phyloP scores from a whole-genome alignment of 1,140 invertebrate genomes.

The Ceratosolen fusciceps region DNA sequence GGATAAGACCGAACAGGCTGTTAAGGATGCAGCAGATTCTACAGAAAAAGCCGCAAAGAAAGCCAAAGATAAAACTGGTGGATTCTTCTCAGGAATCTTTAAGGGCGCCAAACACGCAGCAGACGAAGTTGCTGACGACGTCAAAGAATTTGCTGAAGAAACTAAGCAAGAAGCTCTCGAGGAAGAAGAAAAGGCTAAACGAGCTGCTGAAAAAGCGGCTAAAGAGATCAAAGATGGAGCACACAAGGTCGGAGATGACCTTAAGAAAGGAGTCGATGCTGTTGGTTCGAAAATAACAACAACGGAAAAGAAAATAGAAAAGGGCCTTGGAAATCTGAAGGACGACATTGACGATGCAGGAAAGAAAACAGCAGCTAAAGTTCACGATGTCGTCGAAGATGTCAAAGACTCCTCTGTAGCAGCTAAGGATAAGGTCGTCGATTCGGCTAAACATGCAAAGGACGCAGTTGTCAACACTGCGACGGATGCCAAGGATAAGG shows the following conservation, averaged over 20 bases:
- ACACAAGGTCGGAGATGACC: constrained; percentile 31
- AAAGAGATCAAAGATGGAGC: constrained; percentile 38
- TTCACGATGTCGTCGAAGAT: background rate
- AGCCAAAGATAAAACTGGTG: constrained; percentile 50
- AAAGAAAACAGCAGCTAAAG: background rate
- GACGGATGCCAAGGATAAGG: constrained; percentile 1
- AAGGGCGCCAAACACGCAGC: constrained; percentile 52
- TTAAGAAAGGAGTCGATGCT: constrained; percentile 8
- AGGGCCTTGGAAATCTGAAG: background rate
- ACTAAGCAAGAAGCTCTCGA: constrained; percentile 42
- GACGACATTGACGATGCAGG: constrained; percentile 23
- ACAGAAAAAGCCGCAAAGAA: constrained; percentile 41
- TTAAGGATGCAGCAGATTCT: background rate
- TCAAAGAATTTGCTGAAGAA: constrained; percentile 39
- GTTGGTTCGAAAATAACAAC: background rate
- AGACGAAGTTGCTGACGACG: constrained; percentile 27
- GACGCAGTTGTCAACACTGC: constrained; percentile 40
- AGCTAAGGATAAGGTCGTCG: no score
- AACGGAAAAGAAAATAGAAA: background rate
- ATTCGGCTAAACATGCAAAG: background rate
- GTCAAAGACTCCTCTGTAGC: background rate
- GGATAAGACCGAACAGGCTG: no score
- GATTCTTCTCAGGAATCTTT: constrained; percentile 54
- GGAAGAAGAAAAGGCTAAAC: constrained; percentile 41
- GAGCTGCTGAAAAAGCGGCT: constrained; percentile 51